Evolutionary conservation across 2,797 vertebrate genomes (phyloP).

Genomic region (Gambelia wislizenii): DNA sequence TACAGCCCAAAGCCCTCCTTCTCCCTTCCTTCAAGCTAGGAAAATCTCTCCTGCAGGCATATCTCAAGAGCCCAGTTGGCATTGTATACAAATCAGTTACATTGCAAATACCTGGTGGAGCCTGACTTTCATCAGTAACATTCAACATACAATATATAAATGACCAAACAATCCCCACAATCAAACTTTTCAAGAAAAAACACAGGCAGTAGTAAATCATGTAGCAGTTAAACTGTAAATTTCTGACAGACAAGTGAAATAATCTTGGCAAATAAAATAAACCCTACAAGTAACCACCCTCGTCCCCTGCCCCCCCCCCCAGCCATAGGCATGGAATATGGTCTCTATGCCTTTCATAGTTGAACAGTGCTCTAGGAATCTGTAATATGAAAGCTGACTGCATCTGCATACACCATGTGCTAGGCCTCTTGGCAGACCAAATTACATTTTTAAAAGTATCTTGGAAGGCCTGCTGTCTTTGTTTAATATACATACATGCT

Average conservation of each 20-base stretch:
- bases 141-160: neutral
- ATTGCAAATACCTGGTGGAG: neutral
- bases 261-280: conserved; percentile 46
- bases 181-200: neutral
- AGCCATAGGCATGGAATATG: conserved; percentile 61
- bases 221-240: conserved; percentile 10
- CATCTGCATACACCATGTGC: conserved; percentile 73
- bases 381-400: conserved; percentile 69
- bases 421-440: conserved; percentile 68
- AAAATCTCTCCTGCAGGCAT: neutral
- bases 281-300: conserved; percentile 20
- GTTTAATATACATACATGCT: conserved; percentile 67
- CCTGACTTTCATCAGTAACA: neutral
- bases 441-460: conserved; percentile 56
- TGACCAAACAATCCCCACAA: conserved; percentile 7
- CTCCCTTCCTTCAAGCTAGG: neutral
- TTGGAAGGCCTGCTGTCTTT: conserved; percentile 65
- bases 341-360: conserved; percentile 59
- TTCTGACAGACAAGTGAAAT: conserved; percentile 41
- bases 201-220: neutral
- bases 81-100: neutral
- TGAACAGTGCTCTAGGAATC: conserved; percentile 68
- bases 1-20: no score
- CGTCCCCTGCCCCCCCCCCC: rapidly evolving
- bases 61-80: neutral